These are phyloP conservation scores for Lasioglossum baleicum DNA, from an alignment of 1,140 invertebrate genomes.

Conservation along the genomic window DNA sequence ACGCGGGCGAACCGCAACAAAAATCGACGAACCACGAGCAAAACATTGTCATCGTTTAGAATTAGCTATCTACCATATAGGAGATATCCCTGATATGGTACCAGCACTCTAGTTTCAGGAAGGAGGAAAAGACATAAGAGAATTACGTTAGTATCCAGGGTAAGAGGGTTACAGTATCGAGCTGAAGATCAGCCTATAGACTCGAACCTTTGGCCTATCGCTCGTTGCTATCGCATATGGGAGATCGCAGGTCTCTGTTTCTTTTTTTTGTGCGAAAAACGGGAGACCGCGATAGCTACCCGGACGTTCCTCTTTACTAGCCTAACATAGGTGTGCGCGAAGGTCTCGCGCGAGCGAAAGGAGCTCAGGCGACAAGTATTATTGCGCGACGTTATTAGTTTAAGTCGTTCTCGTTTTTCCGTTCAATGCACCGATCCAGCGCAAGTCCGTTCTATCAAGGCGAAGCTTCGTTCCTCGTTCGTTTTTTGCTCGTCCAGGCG, in stretches of 20 bases:
- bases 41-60: conserved; percentile 1
- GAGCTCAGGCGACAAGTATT: conserved; percentile 31
- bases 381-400: conserved; percentile 8
- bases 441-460: not conserved
- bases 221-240: conserved; percentile 13
- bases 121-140: not conserved
- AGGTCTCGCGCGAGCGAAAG: conserved; percentile 18
- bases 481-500: conserved; percentile 1
- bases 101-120: not conserved
- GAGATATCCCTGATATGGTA: not conserved
- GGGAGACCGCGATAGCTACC: conserved; percentile 31
- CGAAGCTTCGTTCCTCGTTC: not conserved
- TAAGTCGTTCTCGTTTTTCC: not conserved
- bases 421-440: not conserved
- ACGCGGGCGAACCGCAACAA: not conserved
- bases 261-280: not conserved
- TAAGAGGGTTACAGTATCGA: conserved; percentile 16
- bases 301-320: conserved; percentile 55
- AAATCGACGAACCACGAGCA: not conserved
- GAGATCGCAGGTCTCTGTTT: conserved; percentile 2
- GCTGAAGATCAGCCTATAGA: conserved; percentile 26
- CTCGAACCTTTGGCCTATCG: conserved; percentile 54
- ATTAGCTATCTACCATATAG: not conserved
- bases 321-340: conserved; percentile 50
- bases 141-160: conserved; percentile 22